These are phyloP conservation scores for Labia minor DNA, from an alignment of 2,888 invertebrate species.

Conservation along the genomic window DNA sequence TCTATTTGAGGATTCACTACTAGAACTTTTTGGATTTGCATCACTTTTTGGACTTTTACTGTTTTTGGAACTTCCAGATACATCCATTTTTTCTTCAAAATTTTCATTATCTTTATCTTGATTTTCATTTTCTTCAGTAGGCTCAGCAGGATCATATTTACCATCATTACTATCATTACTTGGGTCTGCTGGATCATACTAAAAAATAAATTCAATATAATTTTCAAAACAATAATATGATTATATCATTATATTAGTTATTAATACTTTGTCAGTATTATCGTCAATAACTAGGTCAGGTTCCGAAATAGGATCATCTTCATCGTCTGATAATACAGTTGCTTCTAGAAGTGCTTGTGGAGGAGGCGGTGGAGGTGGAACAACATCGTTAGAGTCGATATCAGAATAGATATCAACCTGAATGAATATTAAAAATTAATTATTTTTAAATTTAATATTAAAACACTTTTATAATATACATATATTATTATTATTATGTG, in stretches of 20 bases:
- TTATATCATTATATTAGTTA: not conserved
- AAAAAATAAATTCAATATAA: not conserved
- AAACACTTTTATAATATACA: too few relatives aligned
- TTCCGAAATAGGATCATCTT: slow-evolving; percentile 44
- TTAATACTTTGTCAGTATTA: slow-evolving; percentile 19
- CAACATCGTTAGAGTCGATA: slow-evolving; percentile 27
- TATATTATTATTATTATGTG: too few relatives aligned
- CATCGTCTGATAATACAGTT: slow-evolving; percentile 34
- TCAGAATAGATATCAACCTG: not conserved
- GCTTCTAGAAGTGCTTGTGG: slow-evolving; percentile 33
- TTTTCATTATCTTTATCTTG: slow-evolving; percentile 27
- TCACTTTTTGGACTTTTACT: slow-evolving; percentile 20
- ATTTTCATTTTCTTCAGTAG: slow-evolving; percentile 34
- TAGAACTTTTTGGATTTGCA: not conserved
- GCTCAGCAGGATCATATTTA: slow-evolving; percentile 47
- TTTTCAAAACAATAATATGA: not conserved
- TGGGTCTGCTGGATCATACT: not conserved
- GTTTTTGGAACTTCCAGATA: slow-evolving; percentile 32
- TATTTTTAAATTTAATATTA: too few relatives aligned
- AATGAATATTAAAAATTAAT: not conserved
- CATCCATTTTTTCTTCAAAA: slow-evolving; percentile 34
- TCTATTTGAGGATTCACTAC: not conserved
- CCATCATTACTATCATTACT: slow-evolving; percentile 30
- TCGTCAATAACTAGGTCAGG: slow-evolving; percentile 47
- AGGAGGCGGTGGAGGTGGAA: slow-evolving; percentile 29